Evolutionary conservation across 2,888 invertebrate genomes (phyloP).

Genomic region (Stramonita haemastoma): DNA sequence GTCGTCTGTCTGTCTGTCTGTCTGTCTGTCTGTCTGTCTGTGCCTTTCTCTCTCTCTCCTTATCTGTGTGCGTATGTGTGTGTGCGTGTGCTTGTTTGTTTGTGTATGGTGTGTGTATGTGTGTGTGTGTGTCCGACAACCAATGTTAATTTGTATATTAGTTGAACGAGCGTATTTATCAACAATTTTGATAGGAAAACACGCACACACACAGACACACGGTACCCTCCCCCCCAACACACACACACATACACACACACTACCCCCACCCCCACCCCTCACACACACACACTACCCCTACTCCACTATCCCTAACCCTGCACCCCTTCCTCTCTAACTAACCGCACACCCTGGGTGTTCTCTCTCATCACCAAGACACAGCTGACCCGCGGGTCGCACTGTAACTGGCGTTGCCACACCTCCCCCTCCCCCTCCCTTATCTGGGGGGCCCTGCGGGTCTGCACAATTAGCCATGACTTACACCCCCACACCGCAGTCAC

Average conservation of each 20-base stretch:
- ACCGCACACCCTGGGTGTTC: background rate
- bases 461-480: slow-evolving; percentile 17
- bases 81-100: too few relatives aligned
- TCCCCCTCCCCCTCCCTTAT: background rate
- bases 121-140: too few relatives aligned
- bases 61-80: too few relatives aligned
- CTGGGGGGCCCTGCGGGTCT: background rate
- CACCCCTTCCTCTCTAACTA: background rate
- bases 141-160: too few relatives aligned
- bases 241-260: slow-evolving; percentile 7
- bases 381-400: background rate
- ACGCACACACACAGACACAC: background rate
- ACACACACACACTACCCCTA: too few relatives aligned
- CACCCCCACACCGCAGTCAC: background rate
- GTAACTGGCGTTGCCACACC: background rate
- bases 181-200: background rate
- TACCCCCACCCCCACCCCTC: background rate
- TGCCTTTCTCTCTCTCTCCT: too few relatives aligned
- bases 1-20: too few relatives aligned
- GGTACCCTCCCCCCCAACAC: background rate
- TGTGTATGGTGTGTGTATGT: too few relatives aligned
- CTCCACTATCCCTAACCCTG: too few relatives aligned
- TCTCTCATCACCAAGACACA: background rate
- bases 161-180: too few relatives aligned
- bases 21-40: too few relatives aligned